Evolutionary conservation across 2,888 invertebrate genomes (phyloP).

Genomic region (Ophion slaviceki): DNA sequence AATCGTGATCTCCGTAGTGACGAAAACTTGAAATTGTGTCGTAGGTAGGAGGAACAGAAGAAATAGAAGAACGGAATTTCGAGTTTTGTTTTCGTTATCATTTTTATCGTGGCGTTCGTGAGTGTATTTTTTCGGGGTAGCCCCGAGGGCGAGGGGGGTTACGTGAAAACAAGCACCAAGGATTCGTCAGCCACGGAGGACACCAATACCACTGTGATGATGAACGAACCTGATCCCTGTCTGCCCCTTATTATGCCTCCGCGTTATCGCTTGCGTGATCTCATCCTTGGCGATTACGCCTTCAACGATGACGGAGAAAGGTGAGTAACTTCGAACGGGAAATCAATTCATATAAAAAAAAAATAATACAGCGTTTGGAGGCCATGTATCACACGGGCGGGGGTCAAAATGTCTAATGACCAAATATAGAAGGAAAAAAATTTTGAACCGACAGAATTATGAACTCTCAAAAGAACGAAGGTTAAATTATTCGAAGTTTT

Average conservation of each 20-base stretch:
- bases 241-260: slow-evolving; percentile 86
- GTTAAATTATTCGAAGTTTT: too few species aligned
- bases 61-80: not conserved
- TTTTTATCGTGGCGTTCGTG: slow-evolving; percentile 67
- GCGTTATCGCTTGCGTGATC: slow-evolving; percentile 90
- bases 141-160: slow-evolving; percentile 64
- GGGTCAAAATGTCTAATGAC: too few species aligned
- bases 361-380: not conserved
- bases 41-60: not conserved
- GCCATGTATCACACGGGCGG: slow-evolving; percentile 3
- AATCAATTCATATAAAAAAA: not conserved
- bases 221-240: slow-evolving; percentile 82
- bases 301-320: slow-evolving; percentile 92
- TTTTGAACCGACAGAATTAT: too few species aligned
- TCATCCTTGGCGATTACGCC: slow-evolving; percentile 91
- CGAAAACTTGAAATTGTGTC: not conserved
- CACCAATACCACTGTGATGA: slow-evolving; percentile 66
- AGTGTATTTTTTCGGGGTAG: slow-evolving; percentile 66
- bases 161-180: slow-evolving; percentile 60
- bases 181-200: slow-evolving; percentile 63
- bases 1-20: not conserved
- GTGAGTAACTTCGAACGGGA: slow-evolving; percentile 83
- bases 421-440: too few species aligned
- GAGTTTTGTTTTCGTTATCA: not conserved
- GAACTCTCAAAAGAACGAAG: too few species aligned